Conservation (phyloP, 2,113 vertebrate species). For the Entosphenus tridentatus region DNA sequence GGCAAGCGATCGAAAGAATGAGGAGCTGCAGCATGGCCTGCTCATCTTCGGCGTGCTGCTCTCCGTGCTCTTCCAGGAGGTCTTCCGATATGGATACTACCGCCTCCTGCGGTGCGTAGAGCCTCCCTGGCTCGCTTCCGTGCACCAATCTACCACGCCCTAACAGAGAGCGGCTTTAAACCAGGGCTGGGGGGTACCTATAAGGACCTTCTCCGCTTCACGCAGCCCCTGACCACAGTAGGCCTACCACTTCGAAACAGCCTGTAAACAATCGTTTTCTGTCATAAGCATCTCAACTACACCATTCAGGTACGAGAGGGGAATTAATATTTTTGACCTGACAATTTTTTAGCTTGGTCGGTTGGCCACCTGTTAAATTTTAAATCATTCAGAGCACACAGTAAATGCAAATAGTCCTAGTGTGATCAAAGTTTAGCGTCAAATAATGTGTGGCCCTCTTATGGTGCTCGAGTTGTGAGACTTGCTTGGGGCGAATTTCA, state of each 20-base stretch:
- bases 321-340: no score
- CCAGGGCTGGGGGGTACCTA: not conserved
- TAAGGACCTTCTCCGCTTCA: not conserved
- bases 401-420: no score
- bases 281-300: not conserved
- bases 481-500: no score
- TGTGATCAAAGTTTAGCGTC: no score
- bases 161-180: not conserved
- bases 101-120: conserved; percentile 27
- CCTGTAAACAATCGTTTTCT: not conserved
- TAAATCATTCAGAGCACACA: no score
- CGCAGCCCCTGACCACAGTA: not conserved
- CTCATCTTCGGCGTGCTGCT: conserved; percentile 32
- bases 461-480: no score
- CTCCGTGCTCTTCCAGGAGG: conserved; percentile 33
- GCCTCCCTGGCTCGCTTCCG: fast-evolving
- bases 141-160: not conserved
- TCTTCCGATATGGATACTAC: conserved; percentile 34
- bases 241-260: not conserved
- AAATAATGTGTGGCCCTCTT: no score
- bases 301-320: no score
- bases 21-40: conserved; percentile 21
- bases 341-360: no score
- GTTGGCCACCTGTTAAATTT: no score
- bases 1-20: conserved; percentile 18